Percentiles rank a stretch among this genome's conserved stretches.
phyloP scores from a whole-genome alignment of 2,888 invertebrate genomes.

The Heliconius erato region DNA sequence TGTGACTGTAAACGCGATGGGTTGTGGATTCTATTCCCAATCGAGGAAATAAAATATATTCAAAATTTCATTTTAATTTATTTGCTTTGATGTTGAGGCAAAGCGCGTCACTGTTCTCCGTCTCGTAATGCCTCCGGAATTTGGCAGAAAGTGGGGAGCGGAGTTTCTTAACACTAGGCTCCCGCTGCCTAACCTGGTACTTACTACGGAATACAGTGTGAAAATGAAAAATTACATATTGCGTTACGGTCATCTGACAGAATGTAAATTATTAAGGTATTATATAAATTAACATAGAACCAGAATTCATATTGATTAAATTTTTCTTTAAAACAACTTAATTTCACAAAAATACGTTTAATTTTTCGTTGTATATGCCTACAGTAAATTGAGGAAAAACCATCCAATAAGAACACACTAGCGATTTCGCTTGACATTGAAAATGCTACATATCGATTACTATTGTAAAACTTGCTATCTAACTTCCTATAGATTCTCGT shows the following conservation, averaged over 20 bases:
- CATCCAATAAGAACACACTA: not conserved
- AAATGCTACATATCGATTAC: constrained; percentile 68
- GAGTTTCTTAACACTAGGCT: too few relatives aligned
- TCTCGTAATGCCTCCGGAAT: too few relatives aligned
- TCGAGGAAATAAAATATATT: too few relatives aligned
- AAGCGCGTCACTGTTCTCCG: too few relatives aligned
- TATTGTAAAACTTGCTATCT: constrained; percentile 55
- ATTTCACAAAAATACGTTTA: not conserved
- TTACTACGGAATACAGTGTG: too few relatives aligned
- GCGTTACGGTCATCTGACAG: constrained; percentile 10
- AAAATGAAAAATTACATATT: not conserved
- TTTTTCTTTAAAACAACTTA: not conserved
- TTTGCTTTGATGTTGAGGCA: too few relatives aligned
- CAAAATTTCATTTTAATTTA: too few relatives aligned
- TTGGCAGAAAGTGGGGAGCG: too few relatives aligned
- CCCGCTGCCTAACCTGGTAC: too few relatives aligned
- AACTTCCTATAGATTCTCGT: constrained; percentile 28
- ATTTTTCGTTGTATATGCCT: not conserved
- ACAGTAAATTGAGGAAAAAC: not conserved
- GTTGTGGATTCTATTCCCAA: too few relatives aligned
- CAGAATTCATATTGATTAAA: too few relatives aligned
- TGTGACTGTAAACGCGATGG: too few relatives aligned
- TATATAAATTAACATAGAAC: not conserved
- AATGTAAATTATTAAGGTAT: not conserved
- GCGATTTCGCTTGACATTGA: constrained; percentile 59